Conservation (phyloP, 2,888 invertebrate species). For the Stramonita haemastoma region DNA sequence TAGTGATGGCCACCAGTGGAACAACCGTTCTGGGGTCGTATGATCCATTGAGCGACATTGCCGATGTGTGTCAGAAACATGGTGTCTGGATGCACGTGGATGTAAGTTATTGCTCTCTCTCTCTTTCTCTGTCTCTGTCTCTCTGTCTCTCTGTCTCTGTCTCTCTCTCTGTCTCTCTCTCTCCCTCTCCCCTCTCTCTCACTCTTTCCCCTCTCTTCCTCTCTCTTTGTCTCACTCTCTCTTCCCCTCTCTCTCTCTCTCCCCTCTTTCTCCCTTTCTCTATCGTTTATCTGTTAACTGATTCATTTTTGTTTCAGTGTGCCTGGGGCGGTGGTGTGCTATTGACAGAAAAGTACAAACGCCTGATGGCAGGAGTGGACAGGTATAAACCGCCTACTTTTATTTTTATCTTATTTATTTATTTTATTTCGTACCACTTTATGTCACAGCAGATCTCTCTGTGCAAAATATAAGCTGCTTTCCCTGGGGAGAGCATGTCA, state of each 20-base stretch:
- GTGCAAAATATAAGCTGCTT: too few species aligned
- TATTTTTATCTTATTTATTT: too few species aligned
- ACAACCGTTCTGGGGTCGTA: constrained; percentile 85
- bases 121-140: too few species aligned
- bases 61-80: constrained; percentile 86
- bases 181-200: too few species aligned
- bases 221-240: not conserved
- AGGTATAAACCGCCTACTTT: not conserved
- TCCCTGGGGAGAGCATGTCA: too few species aligned
- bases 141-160: too few species aligned
- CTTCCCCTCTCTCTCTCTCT: not conserved
- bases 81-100: constrained; percentile 94
- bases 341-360: constrained; percentile 34
- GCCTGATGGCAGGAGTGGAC: constrained; percentile 37
- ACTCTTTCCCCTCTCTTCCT: not conserved
- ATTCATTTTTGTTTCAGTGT: constrained; percentile 52
- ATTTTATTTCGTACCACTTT: too few species aligned
- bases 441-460: too few species aligned
- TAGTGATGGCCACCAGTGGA: too few species aligned
- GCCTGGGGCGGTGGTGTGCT: constrained; percentile 47
- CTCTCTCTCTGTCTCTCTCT: too few species aligned
- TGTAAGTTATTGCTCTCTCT: constrained; percentile 65
- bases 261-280: not conserved
- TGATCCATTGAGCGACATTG: constrained; percentile 87
- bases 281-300: not conserved